Percentiles rank a stretch among this genome's conserved stretches.
phyloP scores from a whole-genome alignment of 2,888 invertebrate genomes.

The Furcula furcula region DNA sequence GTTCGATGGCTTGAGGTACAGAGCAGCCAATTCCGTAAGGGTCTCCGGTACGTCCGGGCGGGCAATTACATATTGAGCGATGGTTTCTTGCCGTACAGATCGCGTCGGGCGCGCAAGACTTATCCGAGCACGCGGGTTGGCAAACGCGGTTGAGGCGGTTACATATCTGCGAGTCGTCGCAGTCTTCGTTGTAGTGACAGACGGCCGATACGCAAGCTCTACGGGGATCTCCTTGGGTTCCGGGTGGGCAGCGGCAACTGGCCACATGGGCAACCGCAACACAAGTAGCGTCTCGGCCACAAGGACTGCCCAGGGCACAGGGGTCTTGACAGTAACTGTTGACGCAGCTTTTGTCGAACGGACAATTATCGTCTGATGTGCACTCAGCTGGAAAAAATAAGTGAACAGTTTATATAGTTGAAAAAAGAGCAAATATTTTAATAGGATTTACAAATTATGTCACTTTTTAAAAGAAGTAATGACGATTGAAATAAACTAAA shows the following conservation, averaged over 20 bases:
- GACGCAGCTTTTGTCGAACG: conserved; percentile 90
- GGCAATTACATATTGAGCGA: conserved; percentile 89
- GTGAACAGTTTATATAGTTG: too few relatives aligned
- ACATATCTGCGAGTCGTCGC: conserved; percentile 91
- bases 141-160: conserved; percentile 92
- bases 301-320: conserved; percentile 85
- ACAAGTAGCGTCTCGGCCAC: conserved; percentile 91
- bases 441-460: too few relatives aligned
- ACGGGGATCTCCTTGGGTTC: conserved; percentile 92
- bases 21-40: conserved; percentile 84
- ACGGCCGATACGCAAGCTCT: conserved; percentile 91
- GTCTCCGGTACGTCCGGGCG: conserved; percentile 88
- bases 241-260: conserved; percentile 91
- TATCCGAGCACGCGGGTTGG: conserved; percentile 90
- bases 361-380: conserved; percentile 89
- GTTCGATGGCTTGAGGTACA: conserved; percentile 63
- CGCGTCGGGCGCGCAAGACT: conserved; percentile 90
- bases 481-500: too few relatives aligned
- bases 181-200: conserved; percentile 95
- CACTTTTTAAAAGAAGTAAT: too few relatives aligned
- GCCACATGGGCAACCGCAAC: conserved; percentile 88
- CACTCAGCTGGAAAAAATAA: conserved; percentile 86
- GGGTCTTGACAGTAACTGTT: conserved; percentile 91
- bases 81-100: conserved; percentile 88
- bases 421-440: too few relatives aligned